Evolutionary conservation across 2,113 vertebrate genomes (phyloP).

Genomic region (Leptobrachium leishanense): DNA sequence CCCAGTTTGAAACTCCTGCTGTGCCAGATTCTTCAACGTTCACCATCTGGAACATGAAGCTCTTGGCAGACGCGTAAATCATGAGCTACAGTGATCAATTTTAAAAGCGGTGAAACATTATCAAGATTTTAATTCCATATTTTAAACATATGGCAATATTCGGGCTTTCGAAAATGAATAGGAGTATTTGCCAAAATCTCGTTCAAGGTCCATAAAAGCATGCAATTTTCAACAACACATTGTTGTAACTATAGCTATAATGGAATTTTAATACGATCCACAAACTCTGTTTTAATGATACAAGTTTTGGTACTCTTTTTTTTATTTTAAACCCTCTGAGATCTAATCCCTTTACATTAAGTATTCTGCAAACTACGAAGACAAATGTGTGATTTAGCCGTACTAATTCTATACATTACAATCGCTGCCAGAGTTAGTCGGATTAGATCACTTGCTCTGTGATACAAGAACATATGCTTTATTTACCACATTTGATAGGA

Average conservation of each 20-base stretch:
- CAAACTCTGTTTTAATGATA: slow-evolving; percentile 32
- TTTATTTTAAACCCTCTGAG: not conserved
- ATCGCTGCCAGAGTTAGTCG: not conserved
- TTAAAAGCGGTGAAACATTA: slow-evolving; percentile 47
- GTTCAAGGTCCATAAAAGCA: slow-evolving; percentile 45
- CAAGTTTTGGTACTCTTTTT: slow-evolving; percentile 24
- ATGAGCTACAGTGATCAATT: slow-evolving; percentile 46
- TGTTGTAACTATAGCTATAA: slow-evolving; percentile 30
- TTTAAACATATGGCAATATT: slow-evolving; percentile 50
- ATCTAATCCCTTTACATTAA: not conserved
- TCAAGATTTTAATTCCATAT: slow-evolving; percentile 51
- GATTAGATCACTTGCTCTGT: no score
- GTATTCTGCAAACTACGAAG: not conserved
- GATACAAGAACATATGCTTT: no score
- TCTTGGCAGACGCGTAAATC: slow-evolving; percentile 46
- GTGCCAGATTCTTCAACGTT: slow-evolving; percentile 48
- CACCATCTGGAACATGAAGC: slow-evolving; percentile 45
- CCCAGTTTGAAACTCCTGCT: slow-evolving; percentile 28
- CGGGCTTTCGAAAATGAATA: slow-evolving; percentile 41
- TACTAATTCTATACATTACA: not conserved
- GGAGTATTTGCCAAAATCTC: slow-evolving; percentile 46
- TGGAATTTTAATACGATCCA: slow-evolving; percentile 44
- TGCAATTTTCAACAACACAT: slow-evolving; percentile 37
- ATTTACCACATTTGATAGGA: no score
- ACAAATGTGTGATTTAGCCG: not conserved